These are phyloP conservation scores for Neodiprion virginianus DNA, from an alignment of 1,140 invertebrate genomes.

Conservation along the genomic window DNA sequence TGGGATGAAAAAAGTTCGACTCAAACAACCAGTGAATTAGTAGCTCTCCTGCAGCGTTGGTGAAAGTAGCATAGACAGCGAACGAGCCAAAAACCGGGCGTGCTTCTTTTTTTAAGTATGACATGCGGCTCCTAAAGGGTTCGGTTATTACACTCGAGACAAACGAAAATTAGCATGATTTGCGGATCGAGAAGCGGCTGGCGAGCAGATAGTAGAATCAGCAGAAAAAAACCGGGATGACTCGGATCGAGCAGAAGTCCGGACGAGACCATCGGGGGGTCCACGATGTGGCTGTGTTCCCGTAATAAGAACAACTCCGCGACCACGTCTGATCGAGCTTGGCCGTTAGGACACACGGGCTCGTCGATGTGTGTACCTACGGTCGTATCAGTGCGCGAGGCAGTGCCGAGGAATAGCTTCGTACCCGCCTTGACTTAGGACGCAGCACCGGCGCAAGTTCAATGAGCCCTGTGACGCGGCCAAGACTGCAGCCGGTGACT, in stretches of 20 bases:
- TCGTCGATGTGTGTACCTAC: background rate
- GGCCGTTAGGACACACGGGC: background rate
- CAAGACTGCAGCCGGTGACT: background rate
- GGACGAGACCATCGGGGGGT: background rate
- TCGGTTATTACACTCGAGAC: background rate
- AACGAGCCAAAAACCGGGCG: too few species aligned
- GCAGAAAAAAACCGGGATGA: background rate
- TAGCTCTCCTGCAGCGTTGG: too few species aligned
- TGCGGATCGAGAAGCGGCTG: background rate
- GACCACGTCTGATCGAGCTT: background rate
- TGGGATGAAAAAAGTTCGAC: too few species aligned
- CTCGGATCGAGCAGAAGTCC: background rate
- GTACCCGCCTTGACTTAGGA: constrained; percentile 1
- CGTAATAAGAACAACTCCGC: constrained; percentile 1
- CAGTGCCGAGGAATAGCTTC: background rate
- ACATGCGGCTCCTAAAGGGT: background rate
- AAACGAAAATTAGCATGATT: constrained; percentile 1
- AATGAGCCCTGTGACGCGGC: background rate
- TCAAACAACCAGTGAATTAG: too few species aligned
- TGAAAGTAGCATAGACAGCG: too few species aligned
- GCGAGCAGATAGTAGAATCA: background rate
- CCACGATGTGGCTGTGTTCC: background rate
- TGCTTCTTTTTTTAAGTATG: too few species aligned
- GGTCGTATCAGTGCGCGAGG: background rate
- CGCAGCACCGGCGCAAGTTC: background rate